These are phyloP conservation scores for Ursus arctos DNA, from an alignment of 2,113 vertebrate species.

Conservation along the genomic window DNA sequence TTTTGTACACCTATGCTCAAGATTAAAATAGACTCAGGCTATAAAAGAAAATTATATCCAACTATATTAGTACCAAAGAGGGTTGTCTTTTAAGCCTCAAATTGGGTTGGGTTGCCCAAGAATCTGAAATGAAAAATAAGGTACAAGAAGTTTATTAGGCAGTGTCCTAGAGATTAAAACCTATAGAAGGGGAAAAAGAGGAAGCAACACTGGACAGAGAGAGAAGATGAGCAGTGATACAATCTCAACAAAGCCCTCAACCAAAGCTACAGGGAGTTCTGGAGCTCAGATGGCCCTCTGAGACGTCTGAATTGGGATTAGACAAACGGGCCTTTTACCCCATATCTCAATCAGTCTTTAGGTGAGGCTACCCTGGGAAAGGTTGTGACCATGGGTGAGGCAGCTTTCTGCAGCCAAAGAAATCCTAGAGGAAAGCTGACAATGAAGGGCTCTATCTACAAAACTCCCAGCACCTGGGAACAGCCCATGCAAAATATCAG, in stretches of 20 bases:
- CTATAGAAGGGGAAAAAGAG: background rate
- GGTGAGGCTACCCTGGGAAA: background rate
- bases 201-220: background rate
- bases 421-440: background rate
- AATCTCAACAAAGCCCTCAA: background rate
- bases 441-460: background rate
- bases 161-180: background rate
- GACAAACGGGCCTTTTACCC: background rate
- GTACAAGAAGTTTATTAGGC: background rate
- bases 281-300: background rate
- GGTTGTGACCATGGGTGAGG: background rate
- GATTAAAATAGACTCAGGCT: constrained; percentile 19
- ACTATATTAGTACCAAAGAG: background rate
- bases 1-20: background rate
- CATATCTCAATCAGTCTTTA: background rate
- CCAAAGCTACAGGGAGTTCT: background rate
- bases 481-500: background rate
- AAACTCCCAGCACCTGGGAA: background rate
- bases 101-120: background rate
- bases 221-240: background rate
- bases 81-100: background rate
- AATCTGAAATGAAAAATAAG: background rate
- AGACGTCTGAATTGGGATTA: background rate
- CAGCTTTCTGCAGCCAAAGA: background rate
- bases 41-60: background rate